Evolutionary conservation across 1,140 invertebrate species (phyloP).

Genomic region (Drosophila lacteicornis): DNA sequence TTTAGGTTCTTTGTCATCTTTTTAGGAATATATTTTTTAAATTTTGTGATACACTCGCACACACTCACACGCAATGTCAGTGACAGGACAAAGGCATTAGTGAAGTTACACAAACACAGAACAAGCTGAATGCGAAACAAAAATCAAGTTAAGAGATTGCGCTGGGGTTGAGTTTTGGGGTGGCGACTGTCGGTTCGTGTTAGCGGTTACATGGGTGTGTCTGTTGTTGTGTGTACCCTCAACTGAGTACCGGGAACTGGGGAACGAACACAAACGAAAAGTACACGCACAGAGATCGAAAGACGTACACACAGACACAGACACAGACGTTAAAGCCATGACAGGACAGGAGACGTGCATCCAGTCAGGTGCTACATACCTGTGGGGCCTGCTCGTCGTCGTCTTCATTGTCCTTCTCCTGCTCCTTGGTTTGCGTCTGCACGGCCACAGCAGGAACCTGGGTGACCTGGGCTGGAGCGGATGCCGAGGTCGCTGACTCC

Average conservation of each 20-base stretch:
- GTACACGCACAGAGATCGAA: conserved; percentile 48
- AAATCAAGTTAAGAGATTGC: conserved; percentile 52
- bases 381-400: conserved; percentile 63
- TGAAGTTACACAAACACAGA: conserved; percentile 54
- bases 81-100: conserved; percentile 52
- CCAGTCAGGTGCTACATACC: conserved; percentile 69
- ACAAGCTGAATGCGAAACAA: conserved; percentile 40
- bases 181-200: conserved; percentile 49
- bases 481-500: conserved; percentile 49
- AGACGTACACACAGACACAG: conserved; percentile 40
- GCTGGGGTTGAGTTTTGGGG: conserved; percentile 23
- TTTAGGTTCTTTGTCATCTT: neutral
- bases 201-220: conserved; percentile 48
- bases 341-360: conserved; percentile 61
- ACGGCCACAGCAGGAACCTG: conserved; percentile 27
- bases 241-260: neutral
- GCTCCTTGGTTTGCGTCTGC: conserved; percentile 46
- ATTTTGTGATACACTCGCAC: conserved; percentile 32
- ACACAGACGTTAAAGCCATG: conserved; percentile 47
- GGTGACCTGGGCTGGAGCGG: conserved; percentile 27
- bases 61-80: conserved; percentile 44
- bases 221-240: conserved; percentile 13
- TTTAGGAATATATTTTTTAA: conserved; percentile 14
- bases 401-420: conserved; percentile 30
- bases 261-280: conserved; percentile 12